Conservation (phyloP, 2,888 invertebrate genomes). For the Rhaphigaster nebulosa region DNA sequence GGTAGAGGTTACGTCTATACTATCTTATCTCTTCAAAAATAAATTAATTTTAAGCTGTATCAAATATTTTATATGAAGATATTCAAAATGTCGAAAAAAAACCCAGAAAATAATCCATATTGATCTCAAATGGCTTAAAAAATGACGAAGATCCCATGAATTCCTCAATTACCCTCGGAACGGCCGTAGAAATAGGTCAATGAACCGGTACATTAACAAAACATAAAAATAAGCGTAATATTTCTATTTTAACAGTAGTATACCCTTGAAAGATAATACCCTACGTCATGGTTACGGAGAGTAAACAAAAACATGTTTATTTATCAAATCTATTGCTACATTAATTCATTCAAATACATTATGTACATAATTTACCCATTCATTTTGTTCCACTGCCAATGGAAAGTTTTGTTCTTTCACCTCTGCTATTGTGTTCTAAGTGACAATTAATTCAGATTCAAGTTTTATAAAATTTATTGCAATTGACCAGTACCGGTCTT, state of each 20-base stretch:
- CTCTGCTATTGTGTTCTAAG: too few species aligned
- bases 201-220: neutral
- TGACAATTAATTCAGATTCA: too few species aligned
- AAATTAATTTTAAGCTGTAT: too few species aligned
- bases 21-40: too few species aligned
- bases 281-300: neutral
- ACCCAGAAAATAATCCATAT: too few species aligned
- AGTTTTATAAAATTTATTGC: too few species aligned
- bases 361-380: constrained; percentile 3
- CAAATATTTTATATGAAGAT: too few species aligned
- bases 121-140: neutral
- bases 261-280: neutral
- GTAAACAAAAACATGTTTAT: constrained; percentile 34
- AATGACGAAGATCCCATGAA: too few species aligned
- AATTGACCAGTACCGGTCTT: too few species aligned
- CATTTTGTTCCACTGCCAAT: neutral
- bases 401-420: neutral
- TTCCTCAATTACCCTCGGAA: too few species aligned
- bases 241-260: neutral
- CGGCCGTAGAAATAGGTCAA: neutral
- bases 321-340: neutral
- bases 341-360: neutral
- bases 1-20: too few species aligned
- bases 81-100: too few species aligned
- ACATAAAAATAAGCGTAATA: neutral